These are phyloP conservation scores for Cochlearius cochlearius DNA, from an alignment of 2,113 vertebrate species.

Conservation along the genomic window DNA sequence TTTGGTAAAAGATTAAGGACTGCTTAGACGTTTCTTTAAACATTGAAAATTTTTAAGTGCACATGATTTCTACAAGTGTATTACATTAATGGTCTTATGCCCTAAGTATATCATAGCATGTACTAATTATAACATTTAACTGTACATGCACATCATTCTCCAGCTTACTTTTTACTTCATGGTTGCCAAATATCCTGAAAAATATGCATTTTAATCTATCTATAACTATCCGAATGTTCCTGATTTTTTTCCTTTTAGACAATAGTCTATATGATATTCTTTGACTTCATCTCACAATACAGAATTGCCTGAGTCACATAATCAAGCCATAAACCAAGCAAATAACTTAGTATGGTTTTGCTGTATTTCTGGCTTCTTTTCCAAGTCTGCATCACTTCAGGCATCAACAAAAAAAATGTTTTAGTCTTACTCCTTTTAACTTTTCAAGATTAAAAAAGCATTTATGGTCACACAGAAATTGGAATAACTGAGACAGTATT, in stretches of 20 bases:
- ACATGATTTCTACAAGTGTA: neutral
- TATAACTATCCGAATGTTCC: neutral
- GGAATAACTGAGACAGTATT: constrained; percentile 12
- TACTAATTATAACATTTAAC: neutral
- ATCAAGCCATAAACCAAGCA: constrained; percentile 46
- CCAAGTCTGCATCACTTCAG: constrained; percentile 33
- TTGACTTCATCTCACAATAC: neutral
- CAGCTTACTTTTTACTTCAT: neutral
- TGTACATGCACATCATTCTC: neutral
- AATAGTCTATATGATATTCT: neutral
- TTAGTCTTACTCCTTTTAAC: neutral
- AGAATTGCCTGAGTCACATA: constrained; percentile 9
- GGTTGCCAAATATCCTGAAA: neutral
- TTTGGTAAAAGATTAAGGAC: neutral
- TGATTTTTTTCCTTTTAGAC: neutral
- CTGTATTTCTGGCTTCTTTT: constrained; percentile 10
- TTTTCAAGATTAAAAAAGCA: constrained; percentile 32
- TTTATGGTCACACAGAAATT: constrained; percentile 3
- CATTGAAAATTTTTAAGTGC: neutral
- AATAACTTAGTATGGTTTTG: constrained; percentile 27
- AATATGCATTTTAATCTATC: neutral
- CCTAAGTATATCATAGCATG: neutral
- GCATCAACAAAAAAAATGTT: constrained; percentile 35
- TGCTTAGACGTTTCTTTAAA: neutral
- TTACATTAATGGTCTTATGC: neutral